These are phyloP conservation scores for Drosophila planitibia DNA, from an alignment of 2,888 invertebrate genomes.

Conservation along the genomic window DNA sequence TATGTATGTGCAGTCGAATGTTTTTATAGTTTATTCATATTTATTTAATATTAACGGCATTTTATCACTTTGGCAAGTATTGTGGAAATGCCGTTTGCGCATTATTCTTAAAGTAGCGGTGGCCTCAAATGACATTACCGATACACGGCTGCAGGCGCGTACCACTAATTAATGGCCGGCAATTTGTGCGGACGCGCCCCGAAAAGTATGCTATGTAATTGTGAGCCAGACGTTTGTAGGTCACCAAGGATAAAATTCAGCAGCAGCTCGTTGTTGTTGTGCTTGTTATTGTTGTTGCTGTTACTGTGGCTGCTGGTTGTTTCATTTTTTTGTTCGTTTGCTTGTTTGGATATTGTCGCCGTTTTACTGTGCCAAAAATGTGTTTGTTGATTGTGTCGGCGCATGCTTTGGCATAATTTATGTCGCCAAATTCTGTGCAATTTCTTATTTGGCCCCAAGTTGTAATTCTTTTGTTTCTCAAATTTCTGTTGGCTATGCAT, in stretches of 20 bases:
- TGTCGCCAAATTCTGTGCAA: constrained; percentile 53
- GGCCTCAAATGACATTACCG: constrained; percentile 57
- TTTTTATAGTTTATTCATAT: background rate
- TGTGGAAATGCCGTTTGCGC: constrained; percentile 1
- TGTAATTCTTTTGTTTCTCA: constrained; percentile 54
- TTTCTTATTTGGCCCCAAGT: constrained; percentile 38
- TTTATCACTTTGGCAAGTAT: constrained; percentile 22
- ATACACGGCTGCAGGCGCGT: constrained; percentile 42
- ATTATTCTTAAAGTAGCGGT: constrained; percentile 37
- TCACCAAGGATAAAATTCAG: constrained; percentile 43
- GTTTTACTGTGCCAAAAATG: constrained; percentile 15
- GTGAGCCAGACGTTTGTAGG: constrained; percentile 56
- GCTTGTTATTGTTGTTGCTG: background rate
- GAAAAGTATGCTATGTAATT: constrained; percentile 59
- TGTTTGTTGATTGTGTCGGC: constrained; percentile 53
- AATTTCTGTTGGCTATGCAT: constrained; percentile 40
- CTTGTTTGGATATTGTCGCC: constrained; percentile 26
- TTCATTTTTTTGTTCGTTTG: constrained; percentile 5
- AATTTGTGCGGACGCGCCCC: constrained; percentile 63
- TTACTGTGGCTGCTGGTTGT: background rate
- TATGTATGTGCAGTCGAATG: background rate
- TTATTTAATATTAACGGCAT: constrained; percentile 43
- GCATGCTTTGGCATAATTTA: constrained; percentile 75
- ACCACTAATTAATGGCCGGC: constrained; percentile 74
- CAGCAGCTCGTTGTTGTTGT: constrained; percentile 8